Base-by-base conservation (phyloP, 1,140 invertebrate genomes). In the Hormaphis cornu region DNA sequence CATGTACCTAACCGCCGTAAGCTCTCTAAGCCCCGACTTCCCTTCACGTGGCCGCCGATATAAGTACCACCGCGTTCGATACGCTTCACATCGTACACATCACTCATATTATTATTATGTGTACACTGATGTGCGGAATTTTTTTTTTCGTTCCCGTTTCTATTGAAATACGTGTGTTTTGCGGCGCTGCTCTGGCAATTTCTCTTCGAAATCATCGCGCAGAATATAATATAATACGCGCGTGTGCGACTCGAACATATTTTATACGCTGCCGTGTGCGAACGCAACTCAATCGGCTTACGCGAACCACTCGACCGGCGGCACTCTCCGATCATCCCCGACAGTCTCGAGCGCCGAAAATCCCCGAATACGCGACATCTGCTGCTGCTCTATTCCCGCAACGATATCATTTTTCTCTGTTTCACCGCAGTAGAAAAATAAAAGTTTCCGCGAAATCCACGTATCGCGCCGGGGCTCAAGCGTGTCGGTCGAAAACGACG, bases 161-260 rank as follows among this genome's bases (percentile, higher is more conserved):
- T 33, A 66, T 50, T 66, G 61, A 66, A 66, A 66, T 66, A 66
- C 50, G 42, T 66, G 24, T 66, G n/a, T n/a, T n/a, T n/a, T n/a
- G n/a, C 28, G 46, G 61, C n/a, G 35, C 61, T 46, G 12, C 40
- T 58, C 54, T 58, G 20, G 54, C 33, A 58, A 58, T 58, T 58
- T 58, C 40, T 58, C 54, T 40, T 16, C 54, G 22, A 37, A 30
- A 58, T 58, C 18, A 40, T 56, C 30, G 44, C 24, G 20, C 8
- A 30, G 0, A 14, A 8, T 56, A 35, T 24, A 22, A 8, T 30
- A 12, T 33, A 1, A 14, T 18, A n/a, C 18, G 50, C 18, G 26
- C 9, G 50, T 30, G 50, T 18, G 16, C 10, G 16, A 24, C 20
- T 53, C 6, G 7, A 37, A 37, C 35, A 14, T 37, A 37, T 8